Conservation (phyloP, 2,797 vertebrate species). For the Bovichtus diacanthus region DNA sequence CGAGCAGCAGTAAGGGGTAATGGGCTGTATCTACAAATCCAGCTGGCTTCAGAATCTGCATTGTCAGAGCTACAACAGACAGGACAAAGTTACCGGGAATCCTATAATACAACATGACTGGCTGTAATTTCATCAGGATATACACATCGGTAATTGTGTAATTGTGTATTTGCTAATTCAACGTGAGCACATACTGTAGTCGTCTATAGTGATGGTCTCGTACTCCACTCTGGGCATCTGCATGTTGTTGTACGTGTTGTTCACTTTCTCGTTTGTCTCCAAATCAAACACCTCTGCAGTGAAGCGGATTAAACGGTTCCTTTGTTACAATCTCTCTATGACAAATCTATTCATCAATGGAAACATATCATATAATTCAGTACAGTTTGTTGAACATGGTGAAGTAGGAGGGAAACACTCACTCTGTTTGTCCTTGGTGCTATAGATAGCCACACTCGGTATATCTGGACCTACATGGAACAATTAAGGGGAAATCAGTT, state of each 20-base stretch:
- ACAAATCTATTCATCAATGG: not conserved
- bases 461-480: constrained; percentile 79
- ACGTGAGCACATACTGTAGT: constrained; percentile 89
- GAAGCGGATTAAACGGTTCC: not conserved
- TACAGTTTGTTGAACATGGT: not conserved
- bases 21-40: constrained; percentile 88
- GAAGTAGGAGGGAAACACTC: constrained; percentile 55
- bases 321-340: not conserved
- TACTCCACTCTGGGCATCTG: constrained; percentile 95
- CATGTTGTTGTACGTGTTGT: constrained; percentile 84
- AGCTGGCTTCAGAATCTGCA: constrained; percentile 96
- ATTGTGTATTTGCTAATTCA: not conserved
- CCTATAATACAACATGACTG: not conserved
- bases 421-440: constrained; percentile 81
- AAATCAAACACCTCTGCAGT: constrained; percentile 91
- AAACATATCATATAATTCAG: not conserved
- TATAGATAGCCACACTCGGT: constrained; percentile 81
- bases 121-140: not conserved
- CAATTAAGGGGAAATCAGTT: not conserved
- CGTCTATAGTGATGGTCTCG: constrained; percentile 87
- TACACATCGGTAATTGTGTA: not conserved
- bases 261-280: constrained; percentile 90
- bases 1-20: constrained; percentile 94
- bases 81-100: not conserved
- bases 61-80: constrained; percentile 85